phyloP scores from a whole-genome alignment of 2,113 vertebrate genomes.

The Caranx ignobilis region DNA sequence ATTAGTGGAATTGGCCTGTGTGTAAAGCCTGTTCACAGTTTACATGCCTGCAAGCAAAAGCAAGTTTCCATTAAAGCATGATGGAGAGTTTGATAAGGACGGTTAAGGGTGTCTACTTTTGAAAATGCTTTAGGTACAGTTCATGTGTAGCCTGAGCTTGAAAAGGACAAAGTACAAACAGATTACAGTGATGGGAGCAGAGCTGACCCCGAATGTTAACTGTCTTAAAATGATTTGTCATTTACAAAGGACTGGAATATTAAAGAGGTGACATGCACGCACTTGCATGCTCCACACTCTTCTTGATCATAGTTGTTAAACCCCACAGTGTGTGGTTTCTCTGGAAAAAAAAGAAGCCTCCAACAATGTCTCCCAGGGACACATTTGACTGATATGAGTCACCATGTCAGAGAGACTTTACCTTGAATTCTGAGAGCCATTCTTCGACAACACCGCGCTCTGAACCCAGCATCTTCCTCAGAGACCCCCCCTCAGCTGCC shows the following conservation, averaged over 20 bases:
- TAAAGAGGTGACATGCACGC: neutral
- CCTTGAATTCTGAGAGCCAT: conserved; percentile 99
- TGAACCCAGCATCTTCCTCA: conserved; percentile 93
- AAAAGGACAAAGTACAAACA: conserved; percentile 5
- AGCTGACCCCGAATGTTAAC: neutral
- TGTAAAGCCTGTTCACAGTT: neutral
- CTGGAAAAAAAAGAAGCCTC: neutral
- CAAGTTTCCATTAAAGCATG: neutral
- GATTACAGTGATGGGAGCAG: neutral
- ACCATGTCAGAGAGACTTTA: conserved; percentile 71
- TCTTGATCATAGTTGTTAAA: conserved; percentile 9
- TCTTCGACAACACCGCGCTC: conserved; percentile 95
- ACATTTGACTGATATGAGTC: conserved; percentile 32
- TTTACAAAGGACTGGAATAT: conserved; percentile 1
- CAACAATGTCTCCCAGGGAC: neutral
- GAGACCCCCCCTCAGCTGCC: conserved; percentile 77
- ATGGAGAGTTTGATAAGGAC: neutral
- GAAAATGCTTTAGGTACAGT: neutral
- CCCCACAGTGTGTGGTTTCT: conserved; percentile 15
- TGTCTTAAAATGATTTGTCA: neutral
- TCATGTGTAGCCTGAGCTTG: neutral
- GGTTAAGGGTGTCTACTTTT: neutral
- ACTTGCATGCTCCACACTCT: neutral
- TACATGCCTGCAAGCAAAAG: neutral
- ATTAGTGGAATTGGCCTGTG: neutral